Conservation (phyloP, 1,140 invertebrate species). For the Tetramorium simillimum region DNA sequence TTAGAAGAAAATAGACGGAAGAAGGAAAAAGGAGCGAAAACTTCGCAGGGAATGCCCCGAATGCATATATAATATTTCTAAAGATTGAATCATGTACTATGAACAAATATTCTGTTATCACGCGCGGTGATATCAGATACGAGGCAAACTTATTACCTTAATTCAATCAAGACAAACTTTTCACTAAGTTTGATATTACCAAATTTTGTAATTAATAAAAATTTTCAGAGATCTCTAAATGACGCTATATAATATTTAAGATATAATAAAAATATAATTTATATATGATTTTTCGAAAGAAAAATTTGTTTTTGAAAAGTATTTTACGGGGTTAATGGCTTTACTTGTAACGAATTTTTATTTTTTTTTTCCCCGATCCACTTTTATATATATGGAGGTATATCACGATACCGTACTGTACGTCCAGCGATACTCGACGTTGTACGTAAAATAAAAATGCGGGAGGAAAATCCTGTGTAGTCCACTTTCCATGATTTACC, state of each 20-base stretch:
- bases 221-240: background rate
- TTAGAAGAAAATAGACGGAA: conserved; percentile 29
- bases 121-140: background rate
- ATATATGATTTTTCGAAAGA: background rate
- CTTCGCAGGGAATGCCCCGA: background rate
- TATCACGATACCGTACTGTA: conserved; percentile 30
- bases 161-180: background rate
- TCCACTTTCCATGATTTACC: conserved; percentile 59
- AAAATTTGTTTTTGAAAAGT: background rate
- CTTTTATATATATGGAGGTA: conserved; percentile 34
- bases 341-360: conserved; percentile 17
- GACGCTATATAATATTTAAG: background rate
- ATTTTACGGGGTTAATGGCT: background rate
- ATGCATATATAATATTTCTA: background rate
- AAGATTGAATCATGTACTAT: background rate
- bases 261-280: background rate
- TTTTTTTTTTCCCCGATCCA: background rate
- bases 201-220: background rate
- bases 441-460: conserved; percentile 47
- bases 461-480: conserved; percentile 48
- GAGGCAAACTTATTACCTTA: background rate
- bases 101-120: background rate
- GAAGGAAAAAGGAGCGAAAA: conserved; percentile 23
- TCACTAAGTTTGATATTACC: background rate
- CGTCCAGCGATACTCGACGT: conserved; percentile 52